Conservation (phyloP, 2,113 vertebrate genomes). For the Trachemys scripta region DNA sequence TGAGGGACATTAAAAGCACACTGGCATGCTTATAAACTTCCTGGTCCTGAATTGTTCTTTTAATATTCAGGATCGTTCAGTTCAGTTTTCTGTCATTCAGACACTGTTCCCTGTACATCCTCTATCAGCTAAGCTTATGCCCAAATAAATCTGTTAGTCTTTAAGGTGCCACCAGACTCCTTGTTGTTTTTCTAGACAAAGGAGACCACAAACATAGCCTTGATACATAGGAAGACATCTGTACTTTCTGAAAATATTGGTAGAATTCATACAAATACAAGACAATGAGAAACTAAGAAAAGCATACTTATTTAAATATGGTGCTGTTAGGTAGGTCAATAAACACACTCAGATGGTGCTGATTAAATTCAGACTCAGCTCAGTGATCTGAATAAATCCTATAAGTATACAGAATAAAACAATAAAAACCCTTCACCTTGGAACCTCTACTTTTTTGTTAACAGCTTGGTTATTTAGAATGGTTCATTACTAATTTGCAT, state of each 20-base stretch:
- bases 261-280: background rate
- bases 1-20: background rate
- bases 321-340: background rate
- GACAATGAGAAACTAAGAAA: background rate
- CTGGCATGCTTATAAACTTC: background rate
- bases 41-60: background rate
- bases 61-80: background rate
- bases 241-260: background rate
- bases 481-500: background rate
- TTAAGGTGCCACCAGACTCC: no score
- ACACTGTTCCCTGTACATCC: background rate
- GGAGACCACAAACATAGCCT: background rate
- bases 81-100: background rate
- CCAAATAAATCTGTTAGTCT: no score
- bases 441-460: constrained; percentile 36
- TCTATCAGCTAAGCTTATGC: background rate
- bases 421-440: constrained; percentile 12
- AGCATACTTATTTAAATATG: background rate
- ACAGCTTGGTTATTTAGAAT: background rate
- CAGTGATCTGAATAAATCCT: constrained; percentile 41
- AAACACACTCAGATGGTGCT: background rate
- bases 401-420: background rate
- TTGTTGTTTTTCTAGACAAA: background rate
- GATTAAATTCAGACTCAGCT: constrained; percentile 45
- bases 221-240: background rate